Conservation (phyloP, 1,140 invertebrate species). For the Sogatella furcifera region DNA sequence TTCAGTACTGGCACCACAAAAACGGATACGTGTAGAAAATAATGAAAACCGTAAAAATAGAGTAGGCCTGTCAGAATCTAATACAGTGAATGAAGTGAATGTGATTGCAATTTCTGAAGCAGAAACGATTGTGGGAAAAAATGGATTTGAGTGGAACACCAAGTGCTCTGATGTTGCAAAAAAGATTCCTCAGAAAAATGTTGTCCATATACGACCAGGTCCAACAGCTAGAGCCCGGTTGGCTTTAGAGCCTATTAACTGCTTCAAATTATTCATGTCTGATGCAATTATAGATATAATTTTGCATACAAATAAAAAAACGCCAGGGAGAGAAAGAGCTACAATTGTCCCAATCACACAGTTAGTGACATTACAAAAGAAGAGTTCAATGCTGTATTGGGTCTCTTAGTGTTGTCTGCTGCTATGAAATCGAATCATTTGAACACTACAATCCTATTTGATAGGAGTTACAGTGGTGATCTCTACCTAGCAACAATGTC, state of each 20-base stretch:
- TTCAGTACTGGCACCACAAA: too few relatives aligned
- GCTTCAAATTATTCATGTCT: slow-evolving; percentile 10
- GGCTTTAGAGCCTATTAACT: slow-evolving; percentile 7
- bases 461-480: slow-evolving; percentile 15
- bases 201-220: slow-evolving; percentile 7
- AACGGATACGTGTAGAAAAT: background rate
- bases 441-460: slow-evolving; percentile 7
- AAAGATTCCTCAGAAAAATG: background rate
- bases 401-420: slow-evolving; percentile 10
- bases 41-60: background rate
- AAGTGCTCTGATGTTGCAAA: background rate
- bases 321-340: background rate
- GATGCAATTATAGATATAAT: slow-evolving; percentile 6
- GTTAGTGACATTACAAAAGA: slow-evolving; percentile 5
- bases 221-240: slow-evolving; percentile 6
- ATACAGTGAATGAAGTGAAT: too few relatives aligned
- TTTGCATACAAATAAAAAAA: slow-evolving; percentile 10
- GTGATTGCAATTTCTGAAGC: background rate
- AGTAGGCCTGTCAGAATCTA: background rate
- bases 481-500: slow-evolving; percentile 18
- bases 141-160: slow-evolving; percentile 1
- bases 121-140: slow-evolving; percentile 1
- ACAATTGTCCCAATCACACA: background rate
- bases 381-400: slow-evolving; percentile 10
- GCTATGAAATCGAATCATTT: slow-evolving; percentile 13